These are phyloP conservation scores for Candidula unifasciata DNA, from an alignment of 2,888 invertebrate species.

Conservation along the genomic window DNA sequence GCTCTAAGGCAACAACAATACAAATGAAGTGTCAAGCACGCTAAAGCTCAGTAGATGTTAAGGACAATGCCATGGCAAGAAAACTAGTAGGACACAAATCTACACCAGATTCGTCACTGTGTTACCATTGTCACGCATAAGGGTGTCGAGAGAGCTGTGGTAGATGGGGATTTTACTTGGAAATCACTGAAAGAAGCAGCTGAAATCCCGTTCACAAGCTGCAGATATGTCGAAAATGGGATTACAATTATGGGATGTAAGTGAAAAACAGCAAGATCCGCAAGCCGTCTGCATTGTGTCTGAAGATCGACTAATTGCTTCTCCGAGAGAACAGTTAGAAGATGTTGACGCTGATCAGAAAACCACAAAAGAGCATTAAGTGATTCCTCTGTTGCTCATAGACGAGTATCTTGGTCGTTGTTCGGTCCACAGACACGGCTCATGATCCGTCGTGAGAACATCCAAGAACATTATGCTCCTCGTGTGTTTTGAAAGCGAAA, in stretches of 20 bases:
- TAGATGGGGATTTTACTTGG: neutral
- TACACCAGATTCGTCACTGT: too few species aligned
- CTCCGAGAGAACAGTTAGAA: neutral
- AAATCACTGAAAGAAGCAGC: neutral
- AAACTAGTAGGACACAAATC: too few species aligned
- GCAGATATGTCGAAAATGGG: neutral
- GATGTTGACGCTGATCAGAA: neutral
- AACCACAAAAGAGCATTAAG: slow-evolving; percentile 32
- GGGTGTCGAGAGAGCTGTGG: neutral
- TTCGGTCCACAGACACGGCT: neutral
- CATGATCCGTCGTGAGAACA: neutral
- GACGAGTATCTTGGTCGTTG: neutral
- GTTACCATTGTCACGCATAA: neutral
- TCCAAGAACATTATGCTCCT: neutral
- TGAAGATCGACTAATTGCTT: slow-evolving; percentile 9
- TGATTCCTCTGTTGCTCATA: neutral
- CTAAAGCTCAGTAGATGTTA: too few species aligned
- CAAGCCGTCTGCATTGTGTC: neutral
- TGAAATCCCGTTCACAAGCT: neutral
- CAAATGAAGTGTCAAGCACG: too few species aligned
- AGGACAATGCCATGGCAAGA: too few species aligned
- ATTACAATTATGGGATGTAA: slow-evolving; percentile 7
- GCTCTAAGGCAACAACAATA: too few species aligned
- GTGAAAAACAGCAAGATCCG: neutral
- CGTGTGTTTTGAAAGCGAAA: neutral